Evolutionary conservation across 2,797 vertebrate species (phyloP).

Genomic region (Propithecus perrieri): DNA sequence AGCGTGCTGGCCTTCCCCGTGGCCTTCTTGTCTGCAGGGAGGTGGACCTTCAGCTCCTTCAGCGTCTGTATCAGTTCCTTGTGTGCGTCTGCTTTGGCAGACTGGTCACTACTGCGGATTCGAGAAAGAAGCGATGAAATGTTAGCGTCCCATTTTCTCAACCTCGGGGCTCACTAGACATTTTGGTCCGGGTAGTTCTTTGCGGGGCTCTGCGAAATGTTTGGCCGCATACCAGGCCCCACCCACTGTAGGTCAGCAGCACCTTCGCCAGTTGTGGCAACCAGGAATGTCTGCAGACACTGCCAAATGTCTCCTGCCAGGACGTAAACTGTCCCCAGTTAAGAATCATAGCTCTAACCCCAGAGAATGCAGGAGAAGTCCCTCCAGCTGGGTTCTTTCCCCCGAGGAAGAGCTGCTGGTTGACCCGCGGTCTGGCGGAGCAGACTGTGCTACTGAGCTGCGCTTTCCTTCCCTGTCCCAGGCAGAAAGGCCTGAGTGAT

Average conservation of each 20-base stretch:
- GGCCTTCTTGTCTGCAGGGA: conserved; percentile 92
- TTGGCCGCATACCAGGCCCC: neutral
- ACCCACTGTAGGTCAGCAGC: neutral
- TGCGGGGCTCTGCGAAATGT: accelerated
- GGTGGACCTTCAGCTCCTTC: conserved; percentile 93
- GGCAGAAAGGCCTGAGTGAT: neutral
- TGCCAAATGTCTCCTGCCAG: accelerated
- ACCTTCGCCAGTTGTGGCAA: no score
- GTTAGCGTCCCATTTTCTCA: neutral
- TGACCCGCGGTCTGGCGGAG: no score
- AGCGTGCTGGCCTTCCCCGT: conserved; percentile 92
- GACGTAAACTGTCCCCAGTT: accelerated
- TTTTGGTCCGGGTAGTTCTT: accelerated
- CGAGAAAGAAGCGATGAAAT: neutral
- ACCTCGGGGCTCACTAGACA: accelerated
- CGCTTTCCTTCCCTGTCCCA: neutral
- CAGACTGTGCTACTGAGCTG: neutral
- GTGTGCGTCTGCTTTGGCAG: conserved; percentile 94
- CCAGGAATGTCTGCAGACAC: neutral
- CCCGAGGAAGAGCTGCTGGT: neutral
- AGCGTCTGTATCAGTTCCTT: conserved; percentile 94
- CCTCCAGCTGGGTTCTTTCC: accelerated
- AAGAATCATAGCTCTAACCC: neutral
- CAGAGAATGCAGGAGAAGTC: accelerated
- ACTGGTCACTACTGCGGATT: conserved; percentile 91